Conservation (phyloP, 1,140 invertebrate genomes). For the Paraescarpia echinospica region DNA sequence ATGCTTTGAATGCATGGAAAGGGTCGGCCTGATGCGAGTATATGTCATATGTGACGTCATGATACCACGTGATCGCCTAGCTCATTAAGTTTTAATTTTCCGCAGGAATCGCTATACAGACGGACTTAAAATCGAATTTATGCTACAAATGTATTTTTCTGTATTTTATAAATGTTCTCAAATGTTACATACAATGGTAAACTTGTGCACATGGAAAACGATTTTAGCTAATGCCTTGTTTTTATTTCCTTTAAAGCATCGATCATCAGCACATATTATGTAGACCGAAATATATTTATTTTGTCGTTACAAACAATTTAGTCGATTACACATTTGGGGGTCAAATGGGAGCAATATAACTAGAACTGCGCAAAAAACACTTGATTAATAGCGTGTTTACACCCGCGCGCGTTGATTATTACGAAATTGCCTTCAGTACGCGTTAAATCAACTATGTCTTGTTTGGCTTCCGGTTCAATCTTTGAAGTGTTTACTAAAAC, state of each 20-base stretch:
- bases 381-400: not conserved
- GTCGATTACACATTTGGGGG: not conserved
- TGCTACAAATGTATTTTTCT: too few species aligned
- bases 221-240: too few species aligned
- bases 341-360: not conserved
- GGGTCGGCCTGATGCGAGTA: too few species aligned
- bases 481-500: conserved; percentile 6
- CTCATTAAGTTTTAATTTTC: too few species aligned
- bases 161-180: too few species aligned
- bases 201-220: too few species aligned
- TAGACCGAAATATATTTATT: not conserved
- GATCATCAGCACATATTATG: not conserved
- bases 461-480: not conserved
- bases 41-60: too few species aligned
- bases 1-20: too few species aligned
- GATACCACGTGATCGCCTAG: too few species aligned
- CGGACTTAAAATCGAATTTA: too few species aligned
- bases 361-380: not conserved
- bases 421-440: not conserved
- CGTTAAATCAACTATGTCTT: not conserved
- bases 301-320: not conserved
- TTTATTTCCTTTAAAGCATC: not conserved
- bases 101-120: too few species aligned
- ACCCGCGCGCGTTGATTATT: not conserved
- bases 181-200: too few species aligned